Conservation (phyloP, 2,797 vertebrate genomes). For the Phoxinus dragarum region DNA sequence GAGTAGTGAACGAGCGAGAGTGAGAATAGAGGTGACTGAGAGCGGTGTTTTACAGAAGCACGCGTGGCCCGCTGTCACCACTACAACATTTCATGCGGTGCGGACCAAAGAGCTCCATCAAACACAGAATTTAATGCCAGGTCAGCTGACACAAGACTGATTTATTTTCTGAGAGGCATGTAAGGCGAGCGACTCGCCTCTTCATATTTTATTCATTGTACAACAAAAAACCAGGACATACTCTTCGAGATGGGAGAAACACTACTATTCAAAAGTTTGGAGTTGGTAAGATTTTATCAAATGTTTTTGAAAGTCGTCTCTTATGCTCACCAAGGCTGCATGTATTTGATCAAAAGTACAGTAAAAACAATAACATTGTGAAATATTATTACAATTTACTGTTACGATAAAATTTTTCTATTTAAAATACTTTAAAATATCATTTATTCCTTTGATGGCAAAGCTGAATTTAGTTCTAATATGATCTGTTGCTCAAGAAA, state of each 20-base stretch:
- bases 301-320: not conserved
- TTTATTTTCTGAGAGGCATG: constrained; percentile 30
- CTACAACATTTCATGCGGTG: constrained; percentile 60
- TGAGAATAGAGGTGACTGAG: constrained; percentile 57
- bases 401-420: not conserved
- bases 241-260: not conserved
- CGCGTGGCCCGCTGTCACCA: constrained; percentile 47
- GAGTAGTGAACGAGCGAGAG: constrained; percentile 31
- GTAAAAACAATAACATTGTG: not conserved
- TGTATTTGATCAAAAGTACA: not conserved
- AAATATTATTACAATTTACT: not conserved
- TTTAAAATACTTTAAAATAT: not conserved
- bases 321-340: not conserved
- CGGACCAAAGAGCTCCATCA: constrained; percentile 34
- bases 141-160: constrained; percentile 27
- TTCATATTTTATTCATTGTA: constrained; percentile 22
- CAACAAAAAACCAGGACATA: not conserved
- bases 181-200: constrained; percentile 17
- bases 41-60: constrained; percentile 45
- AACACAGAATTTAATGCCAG: constrained; percentile 39
- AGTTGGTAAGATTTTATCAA: not conserved
- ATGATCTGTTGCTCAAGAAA: not conserved
- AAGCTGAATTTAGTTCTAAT: not conserved
- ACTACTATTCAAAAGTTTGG: not conserved
- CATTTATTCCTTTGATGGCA: not conserved